A percentile compares a stretch with the other conserved stretches of the same genome.
Conservation (phyloP, 1,140 invertebrate genomes). For the Hyles euphorbiae region DNA sequence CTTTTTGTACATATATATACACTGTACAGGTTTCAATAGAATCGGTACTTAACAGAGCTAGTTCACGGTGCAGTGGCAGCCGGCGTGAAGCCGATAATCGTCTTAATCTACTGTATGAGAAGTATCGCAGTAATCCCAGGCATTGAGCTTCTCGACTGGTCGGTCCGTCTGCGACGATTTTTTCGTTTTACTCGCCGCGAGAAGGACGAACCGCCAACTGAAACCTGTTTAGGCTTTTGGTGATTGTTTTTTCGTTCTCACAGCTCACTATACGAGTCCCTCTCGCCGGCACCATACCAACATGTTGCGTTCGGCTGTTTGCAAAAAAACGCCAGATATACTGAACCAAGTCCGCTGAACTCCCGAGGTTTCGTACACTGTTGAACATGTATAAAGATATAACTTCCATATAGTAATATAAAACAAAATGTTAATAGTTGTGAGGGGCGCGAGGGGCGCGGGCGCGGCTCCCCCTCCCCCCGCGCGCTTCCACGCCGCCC, state of each 20-base stretch:
- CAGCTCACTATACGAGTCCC: constrained; percentile 26
- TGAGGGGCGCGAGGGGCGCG: constrained; percentile 23
- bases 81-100: not conserved
- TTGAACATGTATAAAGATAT: constrained; percentile 51
- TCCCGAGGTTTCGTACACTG: constrained; percentile 46
- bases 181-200: constrained; percentile 60
- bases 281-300: constrained; percentile 1
- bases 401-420: constrained; percentile 39
- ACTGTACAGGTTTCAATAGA: not conserved
- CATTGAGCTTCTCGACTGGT: constrained; percentile 23
- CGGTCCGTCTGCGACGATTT: constrained; percentile 49
- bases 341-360: constrained; percentile 44
- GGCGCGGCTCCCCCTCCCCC: constrained; percentile 31
- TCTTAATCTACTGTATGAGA: constrained; percentile 6
- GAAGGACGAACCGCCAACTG: constrained; percentile 42
- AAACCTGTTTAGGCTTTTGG: constrained; percentile 67
- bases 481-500: constrained; percentile 51
- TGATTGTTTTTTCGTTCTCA: constrained; percentile 63
- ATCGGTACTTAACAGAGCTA: constrained; percentile 4
- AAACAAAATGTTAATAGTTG: constrained; percentile 34
- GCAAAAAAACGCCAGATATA: constrained; percentile 52
- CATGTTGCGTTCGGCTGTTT: constrained; percentile 14
- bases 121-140: constrained; percentile 33
- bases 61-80: too few species aligned
- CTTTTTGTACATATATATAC: not conserved